Evolutionary conservation across 2,113 vertebrate species (phyloP), one percentile per base, ranked within the genome.

Genomic region (Prinia subflava): DNA sequence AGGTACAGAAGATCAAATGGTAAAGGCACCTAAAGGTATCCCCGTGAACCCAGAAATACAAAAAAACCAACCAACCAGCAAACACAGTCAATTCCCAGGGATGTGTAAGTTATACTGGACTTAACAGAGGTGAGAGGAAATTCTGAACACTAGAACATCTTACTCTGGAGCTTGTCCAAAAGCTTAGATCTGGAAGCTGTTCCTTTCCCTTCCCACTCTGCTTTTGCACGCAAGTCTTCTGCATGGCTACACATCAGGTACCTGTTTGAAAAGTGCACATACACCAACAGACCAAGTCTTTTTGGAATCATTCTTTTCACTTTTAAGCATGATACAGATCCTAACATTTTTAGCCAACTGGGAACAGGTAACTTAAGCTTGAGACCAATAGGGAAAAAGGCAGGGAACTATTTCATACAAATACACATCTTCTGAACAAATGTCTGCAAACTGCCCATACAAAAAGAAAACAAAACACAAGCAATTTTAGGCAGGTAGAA

Each of bases 171-270:
- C 93, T 99, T 99, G 97, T 99, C 99, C 97, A 99, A 95, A 50
- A 99, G 98, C 96, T 99, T 99, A 83, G 98, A 99, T 75, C 99
- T 98, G 59, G 99, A 99, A 55, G 97, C 97, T 18, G 97, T 97
- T 90, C 99, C 99, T 98, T 99, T 99, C 77, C 99, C 99, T 97
- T 99, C 99, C 99, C 99, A 99, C 87, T 99, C 99, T 57, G 99
- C 99, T 97, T 99, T 99, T 95, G 98, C 98, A 86, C 98, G 98
- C 74, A 99, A 98, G 96, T 99, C 99, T 78, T 99, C 99, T 75
- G 99, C 98, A 93, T 99, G 98, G 96, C 99, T 99, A 97, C 99
- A 99, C 99, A 99, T 99, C 96, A 99, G 98, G 97, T 99, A 99
- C 98, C 99, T 99, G 92, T 82, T 93, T 75, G 73, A 63, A 94